Base-by-base conservation (phyloP, 2,888 invertebrate species). In the Brenthis daphne region DNA sequence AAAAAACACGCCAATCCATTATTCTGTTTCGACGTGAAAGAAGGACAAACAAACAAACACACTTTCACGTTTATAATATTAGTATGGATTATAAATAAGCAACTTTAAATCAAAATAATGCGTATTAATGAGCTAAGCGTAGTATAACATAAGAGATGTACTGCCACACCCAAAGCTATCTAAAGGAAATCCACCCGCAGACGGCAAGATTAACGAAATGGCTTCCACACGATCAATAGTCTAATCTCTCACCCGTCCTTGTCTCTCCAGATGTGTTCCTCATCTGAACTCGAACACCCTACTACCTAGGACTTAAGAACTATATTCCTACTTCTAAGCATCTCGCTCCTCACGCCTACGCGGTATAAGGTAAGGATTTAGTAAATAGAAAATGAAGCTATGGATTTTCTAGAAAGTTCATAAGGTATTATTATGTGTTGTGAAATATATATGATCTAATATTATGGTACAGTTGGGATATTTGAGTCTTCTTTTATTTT, bases 221-320 rank as follows among this genome's bases (percentile, higher is more conserved):
- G 87, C 86, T 85, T 79, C 80, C 76, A 76, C 71, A 63, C 76
- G 77, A 79, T 81, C 81, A 78, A 82, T 82, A 82, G 76, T 89
- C 89, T 90, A 90, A 90, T 90, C 90, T 91, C 86, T 70, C 76
- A 65, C 75, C 87, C 88, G 85, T 90, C 90, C 88, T 87, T 90
- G 83, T 90, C 89, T 76, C 85, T 77, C 89, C 73, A 71, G 73
- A 73, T 71, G 64, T 37, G 58, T 63, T 58, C 67, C 65, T 70
- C 72, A 70, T 60, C 74, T 69, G 68, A 47, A 69, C 61, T 37
- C 65, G 68, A 82, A 85, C 84, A 86, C 85, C 85, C 79, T 80
- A 81, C 82, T 20, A 2, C 51, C 13, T 54, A 29, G 12, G 13
- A 3, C 43, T 54, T 73, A 73, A 68, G 50, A 65, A 50, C 60